Percentiles rank a stretch among this genome's conserved stretches.
These are phyloP conservation scores for Drosophila equinoxialis DNA, from an alignment of 1,140 invertebrate species.

Conservation along the genomic window DNA sequence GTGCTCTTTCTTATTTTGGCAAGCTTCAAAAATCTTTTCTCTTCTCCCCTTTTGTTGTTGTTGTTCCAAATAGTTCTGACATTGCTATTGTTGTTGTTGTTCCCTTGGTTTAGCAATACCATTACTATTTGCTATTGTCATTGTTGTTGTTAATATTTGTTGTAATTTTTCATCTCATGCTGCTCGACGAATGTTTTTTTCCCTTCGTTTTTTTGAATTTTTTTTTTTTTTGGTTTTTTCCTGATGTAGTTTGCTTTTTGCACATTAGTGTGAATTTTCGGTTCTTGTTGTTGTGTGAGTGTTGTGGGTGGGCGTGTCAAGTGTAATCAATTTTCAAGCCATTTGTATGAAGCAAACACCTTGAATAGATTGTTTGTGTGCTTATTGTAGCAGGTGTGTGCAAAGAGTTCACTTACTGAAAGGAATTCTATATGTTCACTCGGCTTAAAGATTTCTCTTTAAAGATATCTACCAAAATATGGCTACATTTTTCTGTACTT, in stretches of 20 bases:
- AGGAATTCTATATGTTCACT: slow-evolving; percentile 27
- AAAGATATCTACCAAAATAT: background rate
- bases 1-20: slow-evolving; percentile 27
- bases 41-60: slow-evolving; percentile 32
- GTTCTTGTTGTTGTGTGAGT: slow-evolving; percentile 6
- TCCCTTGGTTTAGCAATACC: slow-evolving; percentile 61
- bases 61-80: slow-evolving; percentile 9
- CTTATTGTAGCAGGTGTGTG: slow-evolving; percentile 42
- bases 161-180: slow-evolving; percentile 77
- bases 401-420: slow-evolving; percentile 29
- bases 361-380: slow-evolving; percentile 27
- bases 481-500: no score
- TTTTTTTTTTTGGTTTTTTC: no score
- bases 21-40: slow-evolving; percentile 55
- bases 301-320: slow-evolving; percentile 53
- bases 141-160: slow-evolving; percentile 75
- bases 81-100: slow-evolving; percentile 36
- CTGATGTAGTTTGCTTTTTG: slow-evolving; percentile 43
- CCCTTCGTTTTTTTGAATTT: slow-evolving; percentile 13
- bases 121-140: slow-evolving; percentile 80
- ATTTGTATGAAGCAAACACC: slow-evolving; percentile 44
- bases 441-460: background rate
- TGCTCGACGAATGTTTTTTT: slow-evolving; percentile 14
- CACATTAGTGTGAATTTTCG: slow-evolving; percentile 43
- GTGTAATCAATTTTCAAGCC: slow-evolving; percentile 72